Percentiles rank a stretch among this genome's conserved stretches.
Evolutionary conservation across 2,113 vertebrate genomes (phyloP).

Genomic region (Podarcis cretensis): DNA sequence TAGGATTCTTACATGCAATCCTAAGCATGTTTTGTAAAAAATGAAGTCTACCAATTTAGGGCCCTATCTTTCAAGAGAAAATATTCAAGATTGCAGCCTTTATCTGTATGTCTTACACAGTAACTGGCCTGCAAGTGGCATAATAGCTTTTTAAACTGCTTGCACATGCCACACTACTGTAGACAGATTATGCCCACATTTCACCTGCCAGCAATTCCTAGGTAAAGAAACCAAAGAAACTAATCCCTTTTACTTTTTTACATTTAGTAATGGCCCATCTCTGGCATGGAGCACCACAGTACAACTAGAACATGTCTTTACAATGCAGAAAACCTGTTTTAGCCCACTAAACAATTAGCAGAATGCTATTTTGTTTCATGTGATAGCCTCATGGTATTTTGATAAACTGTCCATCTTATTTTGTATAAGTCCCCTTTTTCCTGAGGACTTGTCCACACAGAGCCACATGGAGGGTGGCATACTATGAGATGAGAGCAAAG

Average conservation of each 20-base stretch:
- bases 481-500: not conserved
- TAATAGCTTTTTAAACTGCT: no score
- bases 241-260: no score
- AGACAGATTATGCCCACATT: no score
- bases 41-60: no score
- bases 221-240: not conserved
- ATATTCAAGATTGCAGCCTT: no score
- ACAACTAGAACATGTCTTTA: not conserved
- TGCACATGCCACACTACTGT: no score
- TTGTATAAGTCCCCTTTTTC: not conserved
- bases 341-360: not conserved
- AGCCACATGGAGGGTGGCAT: not conserved
- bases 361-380: not conserved
- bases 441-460: not conserved
- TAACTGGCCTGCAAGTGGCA: no score
- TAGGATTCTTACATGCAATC: no score
- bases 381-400: not conserved
- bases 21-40: no score
- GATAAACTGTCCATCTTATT: not conserved
- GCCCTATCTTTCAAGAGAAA: no score
- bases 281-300: not conserved
- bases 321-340: not conserved
- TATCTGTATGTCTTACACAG: no score
- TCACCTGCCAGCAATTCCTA: not conserved
- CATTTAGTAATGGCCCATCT: not conserved